These are phyloP conservation scores for Thinocorus orbignyianus DNA, from an alignment of 2,113 vertebrate species.

Conservation along the genomic window DNA sequence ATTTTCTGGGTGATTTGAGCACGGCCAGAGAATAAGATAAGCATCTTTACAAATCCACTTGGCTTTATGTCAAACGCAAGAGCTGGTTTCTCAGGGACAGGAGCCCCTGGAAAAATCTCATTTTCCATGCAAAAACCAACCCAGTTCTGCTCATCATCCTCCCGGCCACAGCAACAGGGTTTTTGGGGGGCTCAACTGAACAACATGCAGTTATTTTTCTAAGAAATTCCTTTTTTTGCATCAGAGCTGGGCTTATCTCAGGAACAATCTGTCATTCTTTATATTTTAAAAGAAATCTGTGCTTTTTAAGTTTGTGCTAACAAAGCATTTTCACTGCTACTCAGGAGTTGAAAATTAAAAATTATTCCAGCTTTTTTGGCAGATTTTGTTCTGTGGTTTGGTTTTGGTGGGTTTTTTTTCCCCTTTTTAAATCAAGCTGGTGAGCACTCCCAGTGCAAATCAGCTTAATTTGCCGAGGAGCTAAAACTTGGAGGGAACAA, in stretches of 20 bases:
- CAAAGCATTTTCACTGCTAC: not conserved
- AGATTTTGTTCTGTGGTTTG: not conserved
- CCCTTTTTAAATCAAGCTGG: not conserved
- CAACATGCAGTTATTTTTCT: not conserved
- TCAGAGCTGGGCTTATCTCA: not conserved
- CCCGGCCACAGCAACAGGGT: not conserved
- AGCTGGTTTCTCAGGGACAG: not conserved
- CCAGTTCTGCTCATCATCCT: slow-evolving; percentile 16
- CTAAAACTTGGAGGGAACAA: not conserved
- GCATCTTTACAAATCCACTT: slow-evolving; percentile 31
- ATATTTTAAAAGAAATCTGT: not conserved
- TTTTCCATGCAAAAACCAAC: slow-evolving; percentile 29
- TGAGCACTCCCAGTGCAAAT: not conserved
- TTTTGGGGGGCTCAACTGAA: not conserved
- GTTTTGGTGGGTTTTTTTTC: not conserved
- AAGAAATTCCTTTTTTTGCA: not conserved
- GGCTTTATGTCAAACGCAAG: slow-evolving; percentile 28
- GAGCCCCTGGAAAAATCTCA: not conserved
- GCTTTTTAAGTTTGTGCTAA: not conserved
- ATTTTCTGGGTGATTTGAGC: slow-evolving; percentile 24
- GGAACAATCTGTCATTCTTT: not conserved
- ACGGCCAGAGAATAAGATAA: slow-evolving; percentile 16
- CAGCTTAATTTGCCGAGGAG: slow-evolving; percentile 9
- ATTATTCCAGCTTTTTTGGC: not conserved
- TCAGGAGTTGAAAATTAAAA: not conserved